Conservation (phyloP, 2,797 vertebrate species). For the Anomalospiza imberbis region DNA sequence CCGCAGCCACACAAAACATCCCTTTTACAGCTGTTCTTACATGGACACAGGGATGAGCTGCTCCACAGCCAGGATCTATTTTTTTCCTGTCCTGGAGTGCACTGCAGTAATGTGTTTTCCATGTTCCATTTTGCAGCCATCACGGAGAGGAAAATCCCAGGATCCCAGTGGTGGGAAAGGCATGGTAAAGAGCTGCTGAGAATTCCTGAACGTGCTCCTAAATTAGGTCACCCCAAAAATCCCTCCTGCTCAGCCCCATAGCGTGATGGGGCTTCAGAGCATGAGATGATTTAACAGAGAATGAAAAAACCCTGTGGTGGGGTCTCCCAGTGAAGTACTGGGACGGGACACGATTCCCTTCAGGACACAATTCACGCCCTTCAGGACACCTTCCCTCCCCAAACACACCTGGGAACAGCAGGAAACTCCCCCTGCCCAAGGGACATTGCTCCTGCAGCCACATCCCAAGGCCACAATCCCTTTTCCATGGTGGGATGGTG, state of each 20-base stretch:
- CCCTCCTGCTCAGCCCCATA: not conserved
- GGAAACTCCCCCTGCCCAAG: not conserved
- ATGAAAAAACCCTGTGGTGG: accelerated
- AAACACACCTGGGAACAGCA: not conserved
- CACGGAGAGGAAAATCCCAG: not conserved
- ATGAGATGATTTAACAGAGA: accelerated
- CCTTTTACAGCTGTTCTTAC: not conserved
- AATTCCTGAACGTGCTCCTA: not conserved
- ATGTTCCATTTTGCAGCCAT: not conserved
- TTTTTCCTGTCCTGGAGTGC: not conserved
- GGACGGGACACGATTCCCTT: not conserved
- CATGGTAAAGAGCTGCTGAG: not conserved
- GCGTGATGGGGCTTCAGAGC: not conserved
- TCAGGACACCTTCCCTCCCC: not conserved
- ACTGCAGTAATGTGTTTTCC: slow-evolving; percentile 32
- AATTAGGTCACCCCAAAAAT: not conserved
- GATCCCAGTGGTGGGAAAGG: not conserved
- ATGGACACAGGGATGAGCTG: not conserved
- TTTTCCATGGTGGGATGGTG: accelerated
- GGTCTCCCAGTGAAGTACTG: too few relatives aligned
- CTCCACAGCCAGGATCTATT: not conserved
- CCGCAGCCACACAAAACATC: not conserved
- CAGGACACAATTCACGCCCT: accelerated
- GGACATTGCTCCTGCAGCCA: accelerated
- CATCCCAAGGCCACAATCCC: not conserved